A percentile compares a stretch with the other conserved stretches of the same genome.
Evolutionary conservation across 2,888 invertebrate genomes (phyloP).

Genomic region (Malacosoma neustria): DNA sequence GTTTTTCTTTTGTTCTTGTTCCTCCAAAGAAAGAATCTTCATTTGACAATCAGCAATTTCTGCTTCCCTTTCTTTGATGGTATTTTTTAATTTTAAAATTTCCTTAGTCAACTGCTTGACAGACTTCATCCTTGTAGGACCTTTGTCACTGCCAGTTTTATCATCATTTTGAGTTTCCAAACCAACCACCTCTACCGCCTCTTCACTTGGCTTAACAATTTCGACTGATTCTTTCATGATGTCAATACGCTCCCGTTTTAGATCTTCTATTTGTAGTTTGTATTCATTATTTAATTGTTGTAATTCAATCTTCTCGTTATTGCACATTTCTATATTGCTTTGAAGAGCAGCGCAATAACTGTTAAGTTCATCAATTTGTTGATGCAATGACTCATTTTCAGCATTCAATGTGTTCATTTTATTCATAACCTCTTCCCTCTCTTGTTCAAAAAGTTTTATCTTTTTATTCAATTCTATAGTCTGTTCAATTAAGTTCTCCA

Average conservation of each 20-base stretch:
- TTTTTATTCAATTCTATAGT: conserved; percentile 78
- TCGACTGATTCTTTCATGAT: conserved; percentile 58
- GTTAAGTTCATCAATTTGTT: conserved; percentile 65
- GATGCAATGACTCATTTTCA: conserved; percentile 74
- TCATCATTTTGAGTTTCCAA: conserved; percentile 50
- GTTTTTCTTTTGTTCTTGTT: conserved; percentile 59
- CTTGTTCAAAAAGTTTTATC: conserved; percentile 80
- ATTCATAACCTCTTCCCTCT: conserved; percentile 80
- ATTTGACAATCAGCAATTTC: conserved; percentile 68
- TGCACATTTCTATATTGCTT: conserved; percentile 51
- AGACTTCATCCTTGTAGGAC: conserved; percentile 48
- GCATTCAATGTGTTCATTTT: conserved; percentile 77
- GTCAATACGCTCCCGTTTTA: conserved; percentile 57
- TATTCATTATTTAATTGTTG: conserved; percentile 44
- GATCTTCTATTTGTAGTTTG: conserved; percentile 51
- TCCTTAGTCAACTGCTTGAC: conserved; percentile 69
- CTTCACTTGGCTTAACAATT: conserved; percentile 45
- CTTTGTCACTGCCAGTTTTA: conserved; percentile 46
- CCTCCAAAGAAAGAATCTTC: conserved; percentile 66
- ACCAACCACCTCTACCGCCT: conserved; percentile 32
- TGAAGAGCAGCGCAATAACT: conserved; percentile 65
- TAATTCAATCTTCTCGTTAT: conserved; percentile 56
- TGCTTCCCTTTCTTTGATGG: conserved; percentile 66
- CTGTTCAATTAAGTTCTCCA: conserved; percentile 76
- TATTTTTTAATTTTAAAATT: conserved; percentile 64